Percentiles rank a stretch among this genome's conserved stretches.
These are phyloP conservation scores for Perca fluviatilis DNA, from an alignment of 2,113 vertebrate species.

Conservation along the genomic window DNA sequence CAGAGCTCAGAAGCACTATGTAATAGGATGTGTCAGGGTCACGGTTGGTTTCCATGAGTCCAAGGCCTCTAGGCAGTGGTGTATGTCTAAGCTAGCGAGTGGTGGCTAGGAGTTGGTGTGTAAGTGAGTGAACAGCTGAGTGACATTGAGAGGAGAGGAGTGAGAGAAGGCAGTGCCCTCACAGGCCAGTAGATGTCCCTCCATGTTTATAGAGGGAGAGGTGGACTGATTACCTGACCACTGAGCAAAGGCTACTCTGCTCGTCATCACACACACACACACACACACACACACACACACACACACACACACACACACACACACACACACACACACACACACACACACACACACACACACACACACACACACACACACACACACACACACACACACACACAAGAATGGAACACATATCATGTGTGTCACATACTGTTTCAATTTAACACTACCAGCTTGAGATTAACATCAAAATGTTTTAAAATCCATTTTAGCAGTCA, in stretches of 20 bases:
- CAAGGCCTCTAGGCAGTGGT: slow-evolving; percentile 41
- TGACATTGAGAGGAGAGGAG: slow-evolving; percentile 35
- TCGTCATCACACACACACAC: not conserved
- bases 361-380: no score
- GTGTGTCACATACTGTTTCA: slow-evolving; percentile 12
- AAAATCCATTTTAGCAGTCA: slow-evolving; percentile 21
- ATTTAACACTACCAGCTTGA: slow-evolving; percentile 9
- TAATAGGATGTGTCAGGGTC: slow-evolving; percentile 35
- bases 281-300: not conserved
- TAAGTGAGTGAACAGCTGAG: slow-evolving; percentile 41
- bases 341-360: no score
- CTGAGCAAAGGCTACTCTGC: not conserved
- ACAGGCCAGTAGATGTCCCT: slow-evolving; percentile 83
- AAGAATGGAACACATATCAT: slow-evolving; percentile 26
- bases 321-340: not conserved
- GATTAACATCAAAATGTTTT: slow-evolving; percentile 35
- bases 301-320: no score
- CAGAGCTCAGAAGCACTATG: slow-evolving; percentile 17
- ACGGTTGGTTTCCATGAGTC: slow-evolving; percentile 36
- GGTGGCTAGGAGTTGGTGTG: slow-evolving; percentile 9
- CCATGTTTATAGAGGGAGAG: slow-evolving; percentile 71
- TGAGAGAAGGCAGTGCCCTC: slow-evolving; percentile 70
- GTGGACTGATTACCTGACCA: slow-evolving; percentile 58
- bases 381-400: slow-evolving; percentile 1
- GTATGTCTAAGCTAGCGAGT: slow-evolving; percentile 29